These are phyloP conservation scores for Sphaerodactylus townsendi DNA, from an alignment of 2,113 vertebrate genomes.

Conservation along the genomic window DNA sequence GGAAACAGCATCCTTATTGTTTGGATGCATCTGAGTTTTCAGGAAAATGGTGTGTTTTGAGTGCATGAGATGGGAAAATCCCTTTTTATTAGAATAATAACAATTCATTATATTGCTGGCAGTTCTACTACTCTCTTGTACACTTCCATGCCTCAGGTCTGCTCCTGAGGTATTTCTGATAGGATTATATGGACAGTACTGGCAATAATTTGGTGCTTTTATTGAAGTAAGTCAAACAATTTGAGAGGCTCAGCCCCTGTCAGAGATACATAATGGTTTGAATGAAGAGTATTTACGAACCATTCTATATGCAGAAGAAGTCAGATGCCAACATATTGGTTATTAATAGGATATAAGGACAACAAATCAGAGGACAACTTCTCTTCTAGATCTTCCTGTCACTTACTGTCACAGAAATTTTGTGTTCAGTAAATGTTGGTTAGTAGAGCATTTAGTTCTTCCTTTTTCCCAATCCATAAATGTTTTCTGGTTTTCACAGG, in stretches of 20 bases:
- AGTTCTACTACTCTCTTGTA: conserved; percentile 30
- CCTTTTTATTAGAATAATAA: conserved; percentile 64
- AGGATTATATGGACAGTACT: conserved; percentile 22
- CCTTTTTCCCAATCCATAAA: too few species aligned
- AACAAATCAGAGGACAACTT: neutral
- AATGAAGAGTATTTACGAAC: neutral
- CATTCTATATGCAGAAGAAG: neutral
- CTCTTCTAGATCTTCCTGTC: neutral
- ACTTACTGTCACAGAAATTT: neutral
- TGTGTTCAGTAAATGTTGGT: neutral
- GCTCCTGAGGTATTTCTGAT: conserved; percentile 27
- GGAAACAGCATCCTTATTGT: conserved; percentile 12
- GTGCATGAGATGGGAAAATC: conserved; percentile 37
- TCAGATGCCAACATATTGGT: neutral
- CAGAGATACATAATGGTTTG: neutral
- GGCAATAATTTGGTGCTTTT: conserved; percentile 44
- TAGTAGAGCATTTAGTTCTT: neutral
- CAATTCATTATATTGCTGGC: conserved; percentile 59
- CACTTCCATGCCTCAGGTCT: conserved; percentile 37
- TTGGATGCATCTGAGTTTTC: neutral
- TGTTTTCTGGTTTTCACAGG: too few species aligned
- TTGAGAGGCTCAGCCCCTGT: rapidly evolving
- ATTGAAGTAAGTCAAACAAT: conserved; percentile 19
- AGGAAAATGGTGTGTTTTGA: conserved; percentile 37
- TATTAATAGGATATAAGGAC: neutral